Evolutionary conservation across 2,888 invertebrate species (phyloP).

Genomic region (Drosophila mayaguana): DNA sequence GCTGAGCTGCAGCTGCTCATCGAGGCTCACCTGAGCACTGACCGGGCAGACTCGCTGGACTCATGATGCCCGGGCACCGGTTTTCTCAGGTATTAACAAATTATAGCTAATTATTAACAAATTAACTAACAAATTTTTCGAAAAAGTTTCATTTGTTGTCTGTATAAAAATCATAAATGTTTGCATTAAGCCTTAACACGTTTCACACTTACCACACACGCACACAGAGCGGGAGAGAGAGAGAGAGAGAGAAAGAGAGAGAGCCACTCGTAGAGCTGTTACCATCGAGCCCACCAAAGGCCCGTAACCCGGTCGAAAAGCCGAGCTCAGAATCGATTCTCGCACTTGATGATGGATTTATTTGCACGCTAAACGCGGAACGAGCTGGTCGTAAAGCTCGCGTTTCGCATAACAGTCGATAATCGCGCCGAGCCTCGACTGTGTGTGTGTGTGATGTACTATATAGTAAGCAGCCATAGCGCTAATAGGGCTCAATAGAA

Average conservation of each 20-base stretch:
- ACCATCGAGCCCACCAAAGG: constrained; percentile 11
- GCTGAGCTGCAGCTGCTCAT: constrained; percentile 32
- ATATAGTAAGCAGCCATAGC: constrained; percentile 37
- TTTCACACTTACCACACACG: constrained; percentile 29
- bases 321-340: constrained; percentile 27
- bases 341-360: constrained; percentile 63
- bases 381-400: constrained; percentile 71
- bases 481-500: constrained; percentile 8
- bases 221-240: no score
- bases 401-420: constrained; percentile 25
- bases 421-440: constrained; percentile 2
- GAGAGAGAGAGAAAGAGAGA: no score
- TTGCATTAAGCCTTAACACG: constrained; percentile 65
- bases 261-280: constrained; percentile 15
- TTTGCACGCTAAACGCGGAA: constrained; percentile 77
- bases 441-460: constrained; percentile 20
- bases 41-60: background rate
- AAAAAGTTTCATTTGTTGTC: constrained; percentile 44
- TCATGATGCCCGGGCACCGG: constrained; percentile 1
- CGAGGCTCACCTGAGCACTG: background rate
- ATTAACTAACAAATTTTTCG: constrained; percentile 38
- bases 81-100: constrained; percentile 40
- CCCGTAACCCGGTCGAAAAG: constrained; percentile 3
- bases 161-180: constrained; percentile 53
- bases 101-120: constrained; percentile 68